Evolutionary conservation across 2,888 invertebrate species (phyloP).

Genomic region (Molorchus minor): DNA sequence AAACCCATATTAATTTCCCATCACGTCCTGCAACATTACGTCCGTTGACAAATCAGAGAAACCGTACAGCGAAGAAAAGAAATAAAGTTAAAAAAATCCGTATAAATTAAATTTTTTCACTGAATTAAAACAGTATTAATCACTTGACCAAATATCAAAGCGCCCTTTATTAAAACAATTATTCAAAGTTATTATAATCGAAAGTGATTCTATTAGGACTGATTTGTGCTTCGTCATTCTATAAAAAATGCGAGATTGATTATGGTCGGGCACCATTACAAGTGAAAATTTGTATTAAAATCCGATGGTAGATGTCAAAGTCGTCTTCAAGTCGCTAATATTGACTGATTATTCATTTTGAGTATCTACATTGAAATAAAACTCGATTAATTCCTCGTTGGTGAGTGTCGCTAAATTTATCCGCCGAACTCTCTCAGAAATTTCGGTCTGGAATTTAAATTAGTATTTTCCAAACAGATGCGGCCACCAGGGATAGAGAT

Average conservation of each 20-base stretch:
- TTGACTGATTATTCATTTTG: conserved; percentile 39
- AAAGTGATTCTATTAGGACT: conserved; percentile 62
- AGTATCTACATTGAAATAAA: conserved; percentile 38
- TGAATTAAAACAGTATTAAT: conserved; percentile 55
- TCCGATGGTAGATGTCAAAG: conserved; percentile 30
- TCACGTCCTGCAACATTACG: neutral
- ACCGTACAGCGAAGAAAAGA: conserved; percentile 27
- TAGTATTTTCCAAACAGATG: conserved; percentile 59
- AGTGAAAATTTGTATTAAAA: conserved; percentile 54
- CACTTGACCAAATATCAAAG: conserved; percentile 49
- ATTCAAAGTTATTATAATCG: conserved; percentile 61
- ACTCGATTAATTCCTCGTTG: conserved; percentile 49
- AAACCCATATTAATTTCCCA: conserved; percentile 12
- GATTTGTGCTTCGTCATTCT: conserved; percentile 58
- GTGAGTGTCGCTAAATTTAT: conserved; percentile 42
- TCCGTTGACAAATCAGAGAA: conserved; percentile 18
- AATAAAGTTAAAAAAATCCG: conserved; percentile 35
- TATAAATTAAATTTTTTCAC: conserved; percentile 43
- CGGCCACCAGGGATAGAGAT: conserved; percentile 57
- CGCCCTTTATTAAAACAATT: conserved; percentile 60
- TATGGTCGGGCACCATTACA: conserved; percentile 57
- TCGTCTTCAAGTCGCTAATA: conserved; percentile 38
- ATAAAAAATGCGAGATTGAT: conserved; percentile 57
- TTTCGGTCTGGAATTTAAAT: conserved; percentile 52
- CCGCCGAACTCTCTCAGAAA: conserved; percentile 27